A percentile compares a stretch with the other conserved stretches of the same genome.
Conservation (phyloP, 2,888 invertebrate species). For the Boloria selene region DNA sequence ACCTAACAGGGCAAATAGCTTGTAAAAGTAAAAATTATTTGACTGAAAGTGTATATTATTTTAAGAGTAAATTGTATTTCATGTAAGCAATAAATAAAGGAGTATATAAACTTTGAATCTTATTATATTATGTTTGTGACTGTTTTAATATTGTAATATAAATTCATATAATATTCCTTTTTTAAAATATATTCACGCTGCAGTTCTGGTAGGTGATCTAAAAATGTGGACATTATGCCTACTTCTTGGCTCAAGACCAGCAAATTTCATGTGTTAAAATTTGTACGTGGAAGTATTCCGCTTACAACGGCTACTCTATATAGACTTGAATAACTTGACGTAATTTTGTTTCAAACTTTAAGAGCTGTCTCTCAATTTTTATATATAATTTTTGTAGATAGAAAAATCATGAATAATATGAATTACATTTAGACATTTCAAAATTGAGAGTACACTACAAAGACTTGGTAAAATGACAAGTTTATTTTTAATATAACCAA, state of each 20-base stretch:
- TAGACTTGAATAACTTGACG: slow-evolving; percentile 38
- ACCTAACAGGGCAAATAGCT: slow-evolving; percentile 55
- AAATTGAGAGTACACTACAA: slow-evolving; percentile 13
- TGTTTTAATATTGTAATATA: neutral
- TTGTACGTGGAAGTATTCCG: slow-evolving; percentile 40
- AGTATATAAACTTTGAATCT: no score
- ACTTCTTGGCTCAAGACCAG: slow-evolving; percentile 39
- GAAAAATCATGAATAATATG: no score
- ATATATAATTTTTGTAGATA: slow-evolving; percentile 31
- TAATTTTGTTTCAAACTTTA: slow-evolving; percentile 38
- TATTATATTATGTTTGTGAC: no score
- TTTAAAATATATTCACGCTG: slow-evolving; percentile 27
- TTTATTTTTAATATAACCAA: slow-evolving; percentile 6
- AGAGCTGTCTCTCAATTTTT: slow-evolving; percentile 34
- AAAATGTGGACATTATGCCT: slow-evolving; percentile 39
- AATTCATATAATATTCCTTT: slow-evolving; percentile 16
- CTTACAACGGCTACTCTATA: slow-evolving; percentile 39
- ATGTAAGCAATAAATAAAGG: no score
- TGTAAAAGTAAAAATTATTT: slow-evolving; percentile 28
- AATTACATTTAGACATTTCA: slow-evolving; percentile 14
- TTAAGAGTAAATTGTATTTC: neutral
- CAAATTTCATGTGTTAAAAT: slow-evolving; percentile 39
- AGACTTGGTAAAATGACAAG: slow-evolving; percentile 3
- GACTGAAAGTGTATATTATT: slow-evolving; percentile 6
- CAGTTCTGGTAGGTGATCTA: slow-evolving; percentile 35